Conservation (phyloP, 2,888 invertebrate genomes). For the Euzetes globulus region DNA sequence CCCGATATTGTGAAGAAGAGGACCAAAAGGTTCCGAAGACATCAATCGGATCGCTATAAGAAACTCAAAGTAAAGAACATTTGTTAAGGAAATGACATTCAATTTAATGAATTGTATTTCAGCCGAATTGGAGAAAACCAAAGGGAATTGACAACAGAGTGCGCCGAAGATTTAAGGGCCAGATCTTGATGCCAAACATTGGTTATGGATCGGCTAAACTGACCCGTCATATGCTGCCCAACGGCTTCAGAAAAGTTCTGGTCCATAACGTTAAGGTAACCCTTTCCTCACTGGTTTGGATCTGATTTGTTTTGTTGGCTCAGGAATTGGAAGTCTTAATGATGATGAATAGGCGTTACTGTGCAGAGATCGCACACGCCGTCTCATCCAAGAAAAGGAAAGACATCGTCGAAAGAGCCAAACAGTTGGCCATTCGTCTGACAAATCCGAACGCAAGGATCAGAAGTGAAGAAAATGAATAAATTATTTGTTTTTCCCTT, state of each 20-base stretch:
- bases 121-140: conserved; percentile 98
- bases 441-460: conserved; percentile 95
- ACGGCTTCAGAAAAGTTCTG: conserved; percentile 92
- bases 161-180: conserved; percentile 97
- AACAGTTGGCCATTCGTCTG: conserved; percentile 86
- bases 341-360: conserved; percentile 97
- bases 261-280: conserved; percentile 73
- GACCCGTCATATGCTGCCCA: conserved; percentile 93
- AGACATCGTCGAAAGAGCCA: conserved; percentile 89
- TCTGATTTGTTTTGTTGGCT: conserved; percentile 36
- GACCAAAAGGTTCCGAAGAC: conserved; percentile 94
- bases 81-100: not conserved
- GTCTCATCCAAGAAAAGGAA: conserved; percentile 98
- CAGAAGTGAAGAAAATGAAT: conserved; percentile 97
- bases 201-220: conserved; percentile 95
- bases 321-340: conserved; percentile 92
- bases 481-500: conserved; percentile 50
- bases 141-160: conserved; percentile 99
- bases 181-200: conserved; percentile 96
- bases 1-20: conserved; percentile 92
- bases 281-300: not conserved
- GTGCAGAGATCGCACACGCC: conserved; percentile 94
- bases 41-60: conserved; percentile 96
- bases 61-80: conserved; percentile 75
- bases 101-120: conserved; percentile 34